Evolutionary conservation across 2,888 invertebrate species (phyloP).

Genomic region (Limnephilus lunatus): DNA sequence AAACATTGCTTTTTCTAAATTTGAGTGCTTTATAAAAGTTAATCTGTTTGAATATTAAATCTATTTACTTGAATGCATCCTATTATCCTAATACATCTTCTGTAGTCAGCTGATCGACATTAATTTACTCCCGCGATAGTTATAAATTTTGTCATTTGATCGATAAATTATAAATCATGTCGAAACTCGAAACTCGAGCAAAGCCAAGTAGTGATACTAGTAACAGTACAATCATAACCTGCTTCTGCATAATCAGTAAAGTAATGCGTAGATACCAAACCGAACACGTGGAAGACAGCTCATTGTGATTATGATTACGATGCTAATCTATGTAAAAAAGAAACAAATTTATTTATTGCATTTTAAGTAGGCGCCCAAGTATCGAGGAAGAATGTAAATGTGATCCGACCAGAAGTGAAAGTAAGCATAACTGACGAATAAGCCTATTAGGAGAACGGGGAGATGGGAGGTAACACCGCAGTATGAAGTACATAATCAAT

Average conservation of each 20-base stretch:
- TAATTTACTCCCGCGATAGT: no score
- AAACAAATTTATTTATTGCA: neutral
- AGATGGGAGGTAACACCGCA: neutral
- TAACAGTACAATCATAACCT: neutral
- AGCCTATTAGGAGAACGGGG: constrained; percentile 4
- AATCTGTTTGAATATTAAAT: no score
- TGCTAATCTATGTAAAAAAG: neutral
- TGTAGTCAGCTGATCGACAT: no score
- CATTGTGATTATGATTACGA: neutral
- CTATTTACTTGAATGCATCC: no score
- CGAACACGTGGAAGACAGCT: neutral
- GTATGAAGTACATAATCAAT: neutral
- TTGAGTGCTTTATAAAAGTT: no score
- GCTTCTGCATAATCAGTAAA: neutral
- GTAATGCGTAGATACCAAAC: neutral
- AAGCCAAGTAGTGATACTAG: neutral
- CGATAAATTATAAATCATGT: neutral
- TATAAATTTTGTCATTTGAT: neutral
- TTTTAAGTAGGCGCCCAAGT: neutral
- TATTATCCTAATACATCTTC: no score
- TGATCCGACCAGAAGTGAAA: neutral
- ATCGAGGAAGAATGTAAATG: neutral
- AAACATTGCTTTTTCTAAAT: no score
- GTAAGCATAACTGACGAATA: neutral
- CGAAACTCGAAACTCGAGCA: neutral